Evolutionary conservation across 2,797 vertebrate species (phyloP), one percentile per base, ranked within the genome.

Genomic region (Malacoraja senta): DNA sequence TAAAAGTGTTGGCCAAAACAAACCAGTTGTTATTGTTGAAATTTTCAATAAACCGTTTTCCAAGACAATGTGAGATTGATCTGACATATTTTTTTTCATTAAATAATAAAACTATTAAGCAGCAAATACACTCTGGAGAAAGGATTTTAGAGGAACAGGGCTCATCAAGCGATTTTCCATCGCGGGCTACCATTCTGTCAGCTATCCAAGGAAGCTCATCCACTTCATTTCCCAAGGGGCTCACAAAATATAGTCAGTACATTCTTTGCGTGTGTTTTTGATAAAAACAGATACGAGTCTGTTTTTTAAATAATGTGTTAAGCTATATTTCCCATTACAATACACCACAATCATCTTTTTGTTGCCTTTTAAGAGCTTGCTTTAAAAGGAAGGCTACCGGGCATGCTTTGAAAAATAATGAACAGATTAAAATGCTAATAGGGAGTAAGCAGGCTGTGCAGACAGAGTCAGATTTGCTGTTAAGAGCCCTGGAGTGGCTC

Each of bases 361-460:
- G 90, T 74, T 91, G 90, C 68, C 35, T 68, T 53, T 74, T 74
- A 53, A 15, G 90, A 91, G 32, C 90, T 74, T 53, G 38, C 71
- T 91, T 74, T 44, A 71, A 74, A 74, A 76, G 71, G 38, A 35
- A 35, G 68, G 71, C 90, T 92, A 58, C 71, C 53, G 71, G 90
- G 90, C 10, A 92, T 92, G 68, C 90, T 76, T 8, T 58, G 90
- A 53, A 71, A 92, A 53, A 92, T 76, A 92, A 92, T 53, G 71
- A 92, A 76, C 72, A 74, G 71, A 92, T 92, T 92, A 92, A 92
- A 92, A 92, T 92, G 90, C 90, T 92, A 92, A 92, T 92, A 92
- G 90, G 90, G 53, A 76, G 38, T 76, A 71, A 92, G 71, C 71
- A 38, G 90, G 26, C 38, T 92, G 71, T 92, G 90, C 90, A 74